Evolutionary conservation across 2,797 vertebrate species (phyloP).

Genomic region (Lycodopsis pacificus): DNA sequence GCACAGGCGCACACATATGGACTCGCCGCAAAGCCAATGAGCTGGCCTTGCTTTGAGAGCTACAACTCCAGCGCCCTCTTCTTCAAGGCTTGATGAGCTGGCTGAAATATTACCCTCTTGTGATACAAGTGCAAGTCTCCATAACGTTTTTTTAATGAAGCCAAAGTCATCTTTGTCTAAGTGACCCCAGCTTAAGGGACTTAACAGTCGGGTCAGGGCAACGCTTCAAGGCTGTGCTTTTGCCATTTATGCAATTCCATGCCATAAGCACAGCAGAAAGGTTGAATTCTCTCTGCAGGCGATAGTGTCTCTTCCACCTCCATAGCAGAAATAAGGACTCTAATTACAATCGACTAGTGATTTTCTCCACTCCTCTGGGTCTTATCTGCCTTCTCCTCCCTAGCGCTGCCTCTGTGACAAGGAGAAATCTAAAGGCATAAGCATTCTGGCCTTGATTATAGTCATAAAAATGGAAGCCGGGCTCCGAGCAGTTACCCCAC

Average conservation of each 20-base stretch:
- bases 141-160: slow-evolving; percentile 63
- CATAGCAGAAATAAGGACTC: slow-evolving; percentile 68
- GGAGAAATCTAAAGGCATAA: slow-evolving; percentile 78
- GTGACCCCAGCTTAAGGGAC: slow-evolving; percentile 53
- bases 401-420: slow-evolving; percentile 65
- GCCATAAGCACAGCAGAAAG: slow-evolving; percentile 52
- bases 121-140: slow-evolving; percentile 42
- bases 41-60: slow-evolving; percentile 66
- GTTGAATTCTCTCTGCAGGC: slow-evolving; percentile 60
- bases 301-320: slow-evolving; percentile 58
- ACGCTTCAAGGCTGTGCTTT: slow-evolving; percentile 45
- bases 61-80: slow-evolving; percentile 46
- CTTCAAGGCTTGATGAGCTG: slow-evolving; percentile 63
- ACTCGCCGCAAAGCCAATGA: slow-evolving; percentile 39
- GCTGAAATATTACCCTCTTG: slow-evolving; percentile 58
- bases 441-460: slow-evolving; percentile 81
- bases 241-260: slow-evolving; percentile 40
- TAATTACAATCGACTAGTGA: slow-evolving; percentile 80
- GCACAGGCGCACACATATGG: neutral
- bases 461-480: slow-evolving; percentile 79
- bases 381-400: slow-evolving; percentile 72
- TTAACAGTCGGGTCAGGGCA: slow-evolving; percentile 51
- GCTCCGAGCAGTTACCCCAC: slow-evolving; percentile 76
- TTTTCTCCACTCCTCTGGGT: slow-evolving; percentile 71
- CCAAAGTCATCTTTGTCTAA: slow-evolving; percentile 50